These are phyloP conservation scores for Alaudala cheleensis DNA, from an alignment of 2,113 vertebrate genomes.

Conservation along the genomic window DNA sequence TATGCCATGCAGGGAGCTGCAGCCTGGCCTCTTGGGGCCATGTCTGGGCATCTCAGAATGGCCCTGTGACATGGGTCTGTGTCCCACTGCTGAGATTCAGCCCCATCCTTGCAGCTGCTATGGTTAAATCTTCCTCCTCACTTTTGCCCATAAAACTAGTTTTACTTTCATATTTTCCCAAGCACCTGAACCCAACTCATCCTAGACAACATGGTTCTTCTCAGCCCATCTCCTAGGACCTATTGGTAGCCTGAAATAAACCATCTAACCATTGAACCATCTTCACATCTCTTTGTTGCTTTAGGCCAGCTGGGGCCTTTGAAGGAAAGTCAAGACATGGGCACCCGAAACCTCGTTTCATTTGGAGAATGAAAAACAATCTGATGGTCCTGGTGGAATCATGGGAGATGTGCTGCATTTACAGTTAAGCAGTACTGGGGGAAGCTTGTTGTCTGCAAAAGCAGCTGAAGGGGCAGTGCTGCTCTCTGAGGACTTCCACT, in stretches of 20 bases:
- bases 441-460: not conserved
- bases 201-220: fast-evolving
- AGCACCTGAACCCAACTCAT: not conserved
- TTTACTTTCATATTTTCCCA: not conserved
- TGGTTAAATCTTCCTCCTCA: not conserved
- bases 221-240: not conserved
- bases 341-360: not conserved
- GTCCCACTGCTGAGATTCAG: not conserved
- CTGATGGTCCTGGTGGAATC: not conserved
- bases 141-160: not conserved
- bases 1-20: not conserved
- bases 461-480: not conserved
- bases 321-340: not conserved
- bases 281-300: not conserved
- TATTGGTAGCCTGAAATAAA: not conserved
- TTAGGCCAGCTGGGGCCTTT: not conserved
- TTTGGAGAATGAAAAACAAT: not conserved
- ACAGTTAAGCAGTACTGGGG: not conserved
- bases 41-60: fast-evolving
- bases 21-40: not conserved
- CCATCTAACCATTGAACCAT: fast-evolving
- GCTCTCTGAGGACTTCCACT: not conserved
- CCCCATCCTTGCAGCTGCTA: not conserved
- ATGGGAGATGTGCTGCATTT: not conserved
- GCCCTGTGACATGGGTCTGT: not conserved